Evolutionary conservation across 2,797 vertebrate species (phyloP).

Genomic region (Artibeus jamaicensis): DNA sequence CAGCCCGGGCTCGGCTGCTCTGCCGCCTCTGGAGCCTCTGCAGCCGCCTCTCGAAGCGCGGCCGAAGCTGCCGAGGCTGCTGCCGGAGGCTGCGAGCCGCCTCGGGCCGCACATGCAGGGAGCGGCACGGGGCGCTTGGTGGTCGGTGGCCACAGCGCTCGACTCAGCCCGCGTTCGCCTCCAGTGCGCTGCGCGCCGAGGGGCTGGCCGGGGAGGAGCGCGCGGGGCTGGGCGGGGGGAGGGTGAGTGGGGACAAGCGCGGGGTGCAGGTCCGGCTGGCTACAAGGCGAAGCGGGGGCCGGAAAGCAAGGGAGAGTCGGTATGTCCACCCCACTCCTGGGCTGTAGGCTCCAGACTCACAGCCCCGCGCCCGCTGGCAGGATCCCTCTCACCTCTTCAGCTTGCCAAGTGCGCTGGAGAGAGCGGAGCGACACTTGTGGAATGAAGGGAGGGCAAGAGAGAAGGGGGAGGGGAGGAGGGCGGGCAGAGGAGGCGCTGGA

Average conservation of each 20-base stretch:
- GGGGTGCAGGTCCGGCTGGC: conserved; percentile 56
- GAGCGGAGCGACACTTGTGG: conserved; percentile 81
- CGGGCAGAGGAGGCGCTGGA: conserved; percentile 54
- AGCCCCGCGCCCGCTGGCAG: conserved; percentile 43
- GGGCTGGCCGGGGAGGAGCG: conserved; percentile 72
- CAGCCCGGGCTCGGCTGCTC: conserved; percentile 72
- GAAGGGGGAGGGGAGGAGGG: conserved; percentile 65
- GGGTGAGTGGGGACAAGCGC: conserved; percentile 55
- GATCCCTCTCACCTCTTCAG: conserved; percentile 69
- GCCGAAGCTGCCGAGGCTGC: conserved; percentile 80
- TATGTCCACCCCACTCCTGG: not conserved
- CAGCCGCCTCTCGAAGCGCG: conserved; percentile 71
- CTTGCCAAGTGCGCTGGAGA: conserved; percentile 68
- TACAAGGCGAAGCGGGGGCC: conserved; percentile 40
- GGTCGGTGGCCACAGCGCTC: conserved; percentile 69
- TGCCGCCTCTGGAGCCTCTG: conserved; percentile 72
- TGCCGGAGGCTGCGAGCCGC: conserved; percentile 75
- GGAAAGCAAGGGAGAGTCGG: not conserved
- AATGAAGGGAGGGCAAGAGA: conserved; percentile 72
- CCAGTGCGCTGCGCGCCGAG: conserved; percentile 63
- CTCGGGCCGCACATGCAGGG: conserved; percentile 83
- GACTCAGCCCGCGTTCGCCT: conserved; percentile 63
- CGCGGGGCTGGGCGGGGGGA: conserved; percentile 73
- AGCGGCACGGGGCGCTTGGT: conserved; percentile 66
- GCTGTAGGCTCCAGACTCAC: not conserved